These are phyloP conservation scores for Cirrhinus mrigala DNA, from an alignment of 2,797 vertebrate species.

Conservation along the genomic window DNA sequence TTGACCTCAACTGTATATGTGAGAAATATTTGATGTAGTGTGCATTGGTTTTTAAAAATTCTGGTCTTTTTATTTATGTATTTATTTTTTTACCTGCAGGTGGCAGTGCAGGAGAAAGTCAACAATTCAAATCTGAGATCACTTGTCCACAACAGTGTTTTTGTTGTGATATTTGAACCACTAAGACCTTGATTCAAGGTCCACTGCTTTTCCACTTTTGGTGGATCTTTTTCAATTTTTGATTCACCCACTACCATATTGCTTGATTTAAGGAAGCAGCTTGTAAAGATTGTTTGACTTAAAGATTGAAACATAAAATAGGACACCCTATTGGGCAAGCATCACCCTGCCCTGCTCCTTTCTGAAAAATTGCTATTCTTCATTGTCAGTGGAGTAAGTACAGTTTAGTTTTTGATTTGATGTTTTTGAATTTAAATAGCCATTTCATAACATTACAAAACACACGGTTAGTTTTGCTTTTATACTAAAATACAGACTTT, in stretches of 20 bases:
- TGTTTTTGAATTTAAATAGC: neutral
- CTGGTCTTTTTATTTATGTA: neutral
- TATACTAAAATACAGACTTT: neutral
- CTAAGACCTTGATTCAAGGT: neutral
- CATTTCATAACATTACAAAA: neutral
- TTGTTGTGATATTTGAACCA: neutral
- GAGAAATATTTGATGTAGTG: neutral
- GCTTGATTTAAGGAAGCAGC: neutral
- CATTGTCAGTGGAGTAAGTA: neutral
- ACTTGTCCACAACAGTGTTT: neutral
- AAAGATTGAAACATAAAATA: neutral
- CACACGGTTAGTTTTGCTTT: constrained; percentile 16
- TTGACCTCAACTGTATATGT: too few relatives aligned
- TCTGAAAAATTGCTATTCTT: neutral
- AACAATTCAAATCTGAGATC: neutral
- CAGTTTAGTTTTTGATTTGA: constrained; percentile 4
- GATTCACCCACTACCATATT: neutral
- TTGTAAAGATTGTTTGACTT: neutral
- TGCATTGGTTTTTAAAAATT: neutral
- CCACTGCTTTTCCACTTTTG: neutral
- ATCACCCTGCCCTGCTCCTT: neutral
- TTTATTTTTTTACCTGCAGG: neutral
- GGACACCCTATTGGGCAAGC: neutral
- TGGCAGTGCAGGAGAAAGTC: neutral
- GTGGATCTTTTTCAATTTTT: neutral